Evolutionary conservation across 2,888 invertebrate species (phyloP).

Genomic region (Globia sparganii): DNA sequence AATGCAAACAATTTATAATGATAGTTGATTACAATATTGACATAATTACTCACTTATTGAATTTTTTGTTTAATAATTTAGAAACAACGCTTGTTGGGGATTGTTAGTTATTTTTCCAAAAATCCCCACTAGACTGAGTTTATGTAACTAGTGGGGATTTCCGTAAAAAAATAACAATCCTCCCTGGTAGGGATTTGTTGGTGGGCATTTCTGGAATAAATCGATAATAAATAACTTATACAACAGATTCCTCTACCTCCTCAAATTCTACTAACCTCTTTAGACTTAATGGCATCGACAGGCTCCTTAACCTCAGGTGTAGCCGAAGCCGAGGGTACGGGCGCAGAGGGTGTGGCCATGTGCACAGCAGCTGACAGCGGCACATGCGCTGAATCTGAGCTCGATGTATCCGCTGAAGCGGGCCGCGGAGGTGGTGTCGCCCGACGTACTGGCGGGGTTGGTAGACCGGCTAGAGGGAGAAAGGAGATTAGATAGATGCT

Average conservation of each 20-base stretch:
- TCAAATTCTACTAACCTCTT: slow-evolving; percentile 40
- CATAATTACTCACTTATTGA: too few species aligned
- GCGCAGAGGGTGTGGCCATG: slow-evolving; percentile 28
- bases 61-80: too few species aligned
- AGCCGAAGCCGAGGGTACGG: slow-evolving; percentile 54
- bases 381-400: slow-evolving; percentile 88
- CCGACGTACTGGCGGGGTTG: slow-evolving; percentile 73
- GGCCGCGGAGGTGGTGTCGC: slow-evolving; percentile 86
- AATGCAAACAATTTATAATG: too few species aligned
- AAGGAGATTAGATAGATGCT: background rate
- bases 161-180: too few species aligned
- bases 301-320: slow-evolving; percentile 73
- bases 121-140: too few species aligned
- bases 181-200: too few species aligned
- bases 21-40: too few species aligned
- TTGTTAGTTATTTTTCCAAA: too few species aligned
- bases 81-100: too few species aligned
- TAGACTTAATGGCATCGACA: slow-evolving; percentile 74
- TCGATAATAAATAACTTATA: background rate
- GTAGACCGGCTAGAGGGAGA: slow-evolving; percentile 50
- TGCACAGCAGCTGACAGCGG: slow-evolving; percentile 78
- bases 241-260: background rate
- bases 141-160: too few species aligned
- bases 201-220: too few species aligned
- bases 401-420: slow-evolving; percentile 90